Evolutionary conservation across 2,888 invertebrate species (phyloP), one percentile per base, ranked within the genome.

Genomic region (Drosophila antonietae): DNA sequence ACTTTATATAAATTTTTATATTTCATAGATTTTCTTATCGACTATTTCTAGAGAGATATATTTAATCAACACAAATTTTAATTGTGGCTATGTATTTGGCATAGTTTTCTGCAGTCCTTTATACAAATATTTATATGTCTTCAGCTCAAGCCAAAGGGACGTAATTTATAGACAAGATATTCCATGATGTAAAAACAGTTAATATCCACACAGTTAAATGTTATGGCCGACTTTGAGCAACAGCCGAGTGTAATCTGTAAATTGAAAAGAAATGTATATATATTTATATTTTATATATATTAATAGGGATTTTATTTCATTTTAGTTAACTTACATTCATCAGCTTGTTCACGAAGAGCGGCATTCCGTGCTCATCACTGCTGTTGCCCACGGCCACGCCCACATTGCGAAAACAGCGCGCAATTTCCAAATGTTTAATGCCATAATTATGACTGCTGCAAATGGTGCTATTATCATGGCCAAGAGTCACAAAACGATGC

Each of bases 151-250:
- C 96, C 96, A 90, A 95, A 96, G 0, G 95, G 97, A 67, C 97
- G 94, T 66, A 99, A 93, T 90, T 98, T 98, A 93, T 99, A 99
- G 85, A 99, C 96, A 55, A 99, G 93, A 92, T 98, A 99, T 90
- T 99, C 98, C 67, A 98, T 92, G 12, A 97, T 97, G 91, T 99
- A 98, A 97, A 99, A 98, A 93, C 96, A 95, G 88, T 97, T 95
- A 0, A 98, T 97, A n/a, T 94, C 94, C 0, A 98, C 96, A 92
- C 98, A 98, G 93, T 98, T 98, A 93, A 99, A 98, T 0, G 98
- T 97, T 14, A 99, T 95, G 0, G 98, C 98, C 91, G 97, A 97
- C 91, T 98, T 98, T 0, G 98, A 97, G 91, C 98, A 98, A 90
- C 98, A 98, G 83, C 96, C 95, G 69, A 96, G 93, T 0, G 70